phyloP scores from a whole-genome alignment of 1,140 invertebrate genomes.

The Drosophila rhopaloa region DNA sequence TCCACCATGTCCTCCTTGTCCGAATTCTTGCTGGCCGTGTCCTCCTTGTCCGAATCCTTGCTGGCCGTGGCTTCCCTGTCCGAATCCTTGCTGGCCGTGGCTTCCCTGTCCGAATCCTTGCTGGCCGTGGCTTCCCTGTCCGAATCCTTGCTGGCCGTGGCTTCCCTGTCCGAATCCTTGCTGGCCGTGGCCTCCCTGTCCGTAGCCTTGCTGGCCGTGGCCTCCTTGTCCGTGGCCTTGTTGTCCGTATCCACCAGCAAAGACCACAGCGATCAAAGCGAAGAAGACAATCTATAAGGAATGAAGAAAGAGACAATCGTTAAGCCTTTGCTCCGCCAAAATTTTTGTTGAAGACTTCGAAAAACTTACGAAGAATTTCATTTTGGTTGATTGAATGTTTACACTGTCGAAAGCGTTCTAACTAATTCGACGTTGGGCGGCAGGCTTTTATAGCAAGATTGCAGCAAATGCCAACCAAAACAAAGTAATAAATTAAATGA shows the following conservation, averaged over 20 bases:
- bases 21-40: conserved; percentile 29
- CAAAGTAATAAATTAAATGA: conserved; percentile 9
- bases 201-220: conserved; percentile 29
- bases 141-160: conserved; percentile 36
- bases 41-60: conserved; percentile 20
- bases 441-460: conserved; percentile 38
- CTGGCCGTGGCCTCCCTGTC: conserved; percentile 8
- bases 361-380: conserved; percentile 60
- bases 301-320: background rate
- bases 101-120: conserved; percentile 28
- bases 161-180: conserved; percentile 21
- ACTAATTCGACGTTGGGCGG: background rate
- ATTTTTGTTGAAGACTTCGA: too few species aligned
- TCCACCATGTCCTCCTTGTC: conserved; percentile 19
- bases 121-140: conserved; percentile 34
- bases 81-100: conserved; percentile 11
- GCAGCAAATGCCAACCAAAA: background rate
- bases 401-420: conserved; percentile 24
- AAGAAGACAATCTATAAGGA: conserved; percentile 51
- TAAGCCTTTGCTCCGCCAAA: background rate
- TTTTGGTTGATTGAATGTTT: conserved; percentile 31
- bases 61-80: conserved; percentile 21
- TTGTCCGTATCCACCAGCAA: conserved; percentile 35
- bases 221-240: conserved; percentile 17
- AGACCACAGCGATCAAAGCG: conserved; percentile 45